Base-by-base conservation (phyloP, 2,888 invertebrate species). In the Rosalia funebris region DNA sequence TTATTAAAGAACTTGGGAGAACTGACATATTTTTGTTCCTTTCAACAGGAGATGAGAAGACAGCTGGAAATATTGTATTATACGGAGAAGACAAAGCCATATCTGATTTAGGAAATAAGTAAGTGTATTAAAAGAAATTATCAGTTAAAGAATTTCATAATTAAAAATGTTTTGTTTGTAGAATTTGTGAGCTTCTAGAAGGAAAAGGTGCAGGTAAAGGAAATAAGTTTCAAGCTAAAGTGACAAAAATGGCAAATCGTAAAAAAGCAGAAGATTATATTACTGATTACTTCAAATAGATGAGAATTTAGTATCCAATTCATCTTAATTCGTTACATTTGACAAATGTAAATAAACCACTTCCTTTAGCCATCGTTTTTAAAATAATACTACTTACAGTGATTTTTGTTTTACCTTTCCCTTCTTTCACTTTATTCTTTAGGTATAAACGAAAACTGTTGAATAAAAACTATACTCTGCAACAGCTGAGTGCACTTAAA, bases 141-240 rank as follows among this genome's bases (percentile, higher is more conserved):
- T 32, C 15, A 17, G 32, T 14, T 55, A 41, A 44, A 44, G 4
- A 52, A n/a, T n/a, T n/a, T n/a, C n/a, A n/a, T n/a, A n/a, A n/a
- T n/a, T n/a, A n/a, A n/a, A n/a, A n/a, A n/a, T n/a, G 55, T 55
- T 66, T 62, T 58, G 80, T 65, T 81, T 86, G 66, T 81, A 88
- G 89, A 72, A 84, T 93, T 63, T 84, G 88, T 48, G 87, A 88
- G 34, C 57, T 91, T 0, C 77, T 94, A 11, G 88, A 89, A 71
- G 91, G 90, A 1, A 93, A 93, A 82, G 93, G 93, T 5, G 90
- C 88, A 20, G 89, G 87, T 41, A 90, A 90, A 74, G 87, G 89
- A 48, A 88, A 87, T 34, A 85, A 86, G 68, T 93, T 87, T 72
- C 91, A 92, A 82, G 93, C 91, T 0, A 93, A 93, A 82, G 89